Conservation (phyloP, 2,888 invertebrate species). For the Escarpia spicata region DNA sequence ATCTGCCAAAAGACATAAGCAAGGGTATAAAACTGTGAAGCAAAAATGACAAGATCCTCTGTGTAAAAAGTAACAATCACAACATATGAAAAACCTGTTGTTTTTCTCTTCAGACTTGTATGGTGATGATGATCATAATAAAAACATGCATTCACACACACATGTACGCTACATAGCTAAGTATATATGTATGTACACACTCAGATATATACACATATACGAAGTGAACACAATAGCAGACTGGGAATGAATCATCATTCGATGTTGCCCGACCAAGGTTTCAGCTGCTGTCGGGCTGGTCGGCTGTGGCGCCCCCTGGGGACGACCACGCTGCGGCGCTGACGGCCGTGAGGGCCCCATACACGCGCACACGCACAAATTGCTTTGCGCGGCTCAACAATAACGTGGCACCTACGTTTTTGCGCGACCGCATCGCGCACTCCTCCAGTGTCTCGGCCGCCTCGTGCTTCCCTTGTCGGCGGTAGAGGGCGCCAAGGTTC, state of each 20-base stretch:
- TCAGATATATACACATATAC: background rate
- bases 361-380: slow-evolving; percentile 18
- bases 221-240: background rate
- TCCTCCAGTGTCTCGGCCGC: slow-evolving; percentile 98
- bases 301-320: background rate
- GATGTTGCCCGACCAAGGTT: background rate
- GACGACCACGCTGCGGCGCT: background rate
- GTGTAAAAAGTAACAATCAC: background rate
- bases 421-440: slow-evolving; percentile 91
- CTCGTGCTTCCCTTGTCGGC: slow-evolving; percentile 98
- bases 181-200: background rate
- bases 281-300: slow-evolving; percentile 7
- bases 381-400: slow-evolving; percentile 23
- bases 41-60: background rate
- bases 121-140: background rate
- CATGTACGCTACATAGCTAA: background rate
- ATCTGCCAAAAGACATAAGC: slow-evolving; percentile 12
- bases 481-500: slow-evolving; percentile 96
- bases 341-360: slow-evolving; percentile 14
- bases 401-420: slow-evolving; percentile 34
- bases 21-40: background rate
- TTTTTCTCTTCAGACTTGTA: background rate
- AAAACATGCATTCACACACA: background rate
- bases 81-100: background rate
- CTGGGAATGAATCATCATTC: background rate